Base-by-base conservation (phyloP, 1,140 invertebrate species). In the Drosophila kurseongensis region DNA sequence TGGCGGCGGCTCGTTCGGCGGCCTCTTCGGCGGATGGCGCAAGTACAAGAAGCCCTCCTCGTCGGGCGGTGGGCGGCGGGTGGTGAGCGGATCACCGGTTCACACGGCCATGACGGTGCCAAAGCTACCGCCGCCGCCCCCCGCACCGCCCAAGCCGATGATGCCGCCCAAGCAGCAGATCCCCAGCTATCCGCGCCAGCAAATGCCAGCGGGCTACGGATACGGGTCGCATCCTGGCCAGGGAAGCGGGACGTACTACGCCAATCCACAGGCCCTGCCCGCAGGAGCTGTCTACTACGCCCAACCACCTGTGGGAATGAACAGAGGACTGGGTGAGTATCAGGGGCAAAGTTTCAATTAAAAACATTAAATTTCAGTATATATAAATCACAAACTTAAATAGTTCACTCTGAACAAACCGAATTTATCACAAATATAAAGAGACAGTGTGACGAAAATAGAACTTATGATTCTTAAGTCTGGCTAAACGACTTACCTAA, bases 1-100 rank as follows among this genome's bases (percentile, higher is more conserved):
- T 7, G 89, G 90, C 23, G 83, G 90, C 4, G 90, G 90, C 44
- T 91, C 90, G 7, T 81, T 91, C 4, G 90, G 90, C 2, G 84
- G 90, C 16, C 65, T 91, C 1, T 91, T 91, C 18, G 86, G 90
- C 0, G 79, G 86, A 13, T 91, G 90, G 80, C 86, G 90, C 14
- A 91, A 91, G 50, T 85, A 91, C 51, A 90, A 86, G 56, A 91
- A 91, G 29, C 85, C 90, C 10, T 76, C 90, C 0, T 90, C 90
- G 0, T 75, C 80, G 6, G 65, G 78, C 10, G 45, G 69, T 0
- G 75, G 82, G 0, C 56, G 90, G 0, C 86, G 90, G 9, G 76
- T 90, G 32, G 23, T 91, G 3, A 91, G 83, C 42, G 81, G 90
- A 10, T 90, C 90, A 7, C 82, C 90, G 4, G 69, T 88, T 7